Percentiles rank a stretch among this genome's conserved stretches.
Conservation (phyloP, 2,113 vertebrate genomes). For the Suricata suricatta region DNA sequence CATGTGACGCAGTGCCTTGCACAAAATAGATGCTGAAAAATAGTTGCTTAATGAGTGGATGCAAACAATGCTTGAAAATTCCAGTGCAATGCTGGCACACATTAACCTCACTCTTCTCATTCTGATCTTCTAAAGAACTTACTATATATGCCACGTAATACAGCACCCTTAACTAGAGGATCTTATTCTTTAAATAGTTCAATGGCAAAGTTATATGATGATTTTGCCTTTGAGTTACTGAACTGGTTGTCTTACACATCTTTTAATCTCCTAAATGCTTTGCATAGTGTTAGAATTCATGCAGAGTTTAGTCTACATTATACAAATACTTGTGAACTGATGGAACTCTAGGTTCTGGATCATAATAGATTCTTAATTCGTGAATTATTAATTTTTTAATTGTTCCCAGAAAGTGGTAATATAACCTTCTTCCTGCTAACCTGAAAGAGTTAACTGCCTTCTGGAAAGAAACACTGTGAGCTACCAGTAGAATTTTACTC, state of each 20-base stretch:
- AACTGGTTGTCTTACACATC: not conserved
- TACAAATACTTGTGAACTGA: not conserved
- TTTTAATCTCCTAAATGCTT: not conserved
- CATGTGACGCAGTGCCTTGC: not conserved
- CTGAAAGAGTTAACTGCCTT: not conserved
- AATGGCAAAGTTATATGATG: not conserved
- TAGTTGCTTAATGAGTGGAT: not conserved
- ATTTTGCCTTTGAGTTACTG: not conserved
- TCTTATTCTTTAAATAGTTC: not conserved
- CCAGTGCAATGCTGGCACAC: not conserved
- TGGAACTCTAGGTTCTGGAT: not conserved
- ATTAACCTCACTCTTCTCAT: not conserved
- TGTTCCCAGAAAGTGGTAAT: not conserved
- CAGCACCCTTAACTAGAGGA: not conserved
- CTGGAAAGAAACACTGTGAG: not conserved
- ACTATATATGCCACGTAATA: not conserved
- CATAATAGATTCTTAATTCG: not conserved
- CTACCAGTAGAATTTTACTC: not conserved
- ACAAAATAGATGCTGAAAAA: not conserved
- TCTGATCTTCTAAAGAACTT: not conserved
- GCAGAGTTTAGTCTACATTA: not conserved
- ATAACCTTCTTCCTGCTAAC: not conserved
- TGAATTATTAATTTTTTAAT: not conserved
- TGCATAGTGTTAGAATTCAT: not conserved
- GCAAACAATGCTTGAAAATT: not conserved